phyloP scores from a whole-genome alignment of 2,113 vertebrate species.

The Cyprinodon variegatus region DNA sequence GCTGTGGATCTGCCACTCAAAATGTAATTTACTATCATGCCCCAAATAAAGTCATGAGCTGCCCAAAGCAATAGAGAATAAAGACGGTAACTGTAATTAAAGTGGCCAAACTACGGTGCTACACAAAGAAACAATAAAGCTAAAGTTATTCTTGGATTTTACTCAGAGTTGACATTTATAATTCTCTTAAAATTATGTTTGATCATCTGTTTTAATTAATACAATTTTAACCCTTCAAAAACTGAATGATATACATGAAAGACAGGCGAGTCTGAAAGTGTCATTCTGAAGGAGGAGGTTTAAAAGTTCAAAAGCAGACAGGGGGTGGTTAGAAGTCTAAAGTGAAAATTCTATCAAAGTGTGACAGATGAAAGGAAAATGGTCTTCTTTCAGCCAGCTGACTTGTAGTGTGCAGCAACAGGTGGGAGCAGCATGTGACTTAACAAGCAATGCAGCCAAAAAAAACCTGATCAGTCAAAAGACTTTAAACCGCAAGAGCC shows the following conservation, averaged over 20 bases:
- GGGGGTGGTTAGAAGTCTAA: not conserved
- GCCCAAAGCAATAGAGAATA: not conserved
- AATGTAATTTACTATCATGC: conserved; percentile 36
- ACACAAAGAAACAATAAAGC: not conserved
- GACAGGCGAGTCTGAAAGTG: not conserved
- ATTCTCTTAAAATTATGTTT: not conserved
- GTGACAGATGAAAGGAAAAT: too few species aligned
- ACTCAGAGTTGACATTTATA: not conserved
- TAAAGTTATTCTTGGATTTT: not conserved
- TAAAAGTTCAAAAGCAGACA: not conserved
- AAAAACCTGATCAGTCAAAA: too few species aligned
- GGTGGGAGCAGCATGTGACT: not conserved
- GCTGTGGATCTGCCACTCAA: conserved; percentile 6
- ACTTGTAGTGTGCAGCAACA: not conserved
- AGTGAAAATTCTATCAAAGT: not conserved
- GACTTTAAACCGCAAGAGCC: too few species aligned
- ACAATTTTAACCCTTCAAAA: not conserved
- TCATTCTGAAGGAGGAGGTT: too few species aligned
- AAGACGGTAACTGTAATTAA: not conserved
- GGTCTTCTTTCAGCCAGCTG: too few species aligned
- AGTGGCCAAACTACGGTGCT: not conserved
- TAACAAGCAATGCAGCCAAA: not conserved
- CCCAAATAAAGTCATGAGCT: conserved; percentile 20
- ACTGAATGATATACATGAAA: not conserved
- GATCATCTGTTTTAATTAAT: not conserved